Conservation (phyloP, 30 jellyfish, hydroid and myxozoan genomes). For the Nemopilema nomurai region DNA sequence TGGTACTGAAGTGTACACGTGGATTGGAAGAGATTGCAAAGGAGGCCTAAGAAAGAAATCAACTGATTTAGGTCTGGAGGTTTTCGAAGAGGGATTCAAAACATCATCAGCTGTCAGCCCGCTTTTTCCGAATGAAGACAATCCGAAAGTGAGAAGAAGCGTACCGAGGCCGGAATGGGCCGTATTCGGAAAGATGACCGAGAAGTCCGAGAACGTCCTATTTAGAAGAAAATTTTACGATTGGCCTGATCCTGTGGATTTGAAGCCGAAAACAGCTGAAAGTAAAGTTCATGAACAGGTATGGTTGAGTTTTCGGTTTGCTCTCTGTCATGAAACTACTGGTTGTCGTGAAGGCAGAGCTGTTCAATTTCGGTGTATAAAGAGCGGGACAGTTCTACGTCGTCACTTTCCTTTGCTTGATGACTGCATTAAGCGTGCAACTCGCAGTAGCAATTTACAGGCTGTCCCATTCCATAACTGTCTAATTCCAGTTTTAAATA, state of each 20-base stretch:
- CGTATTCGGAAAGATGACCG: constrained; percentile 92
- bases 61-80: constrained; percentile 78
- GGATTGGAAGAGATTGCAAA: constrained; percentile 91
- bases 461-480: too few relatives aligned
- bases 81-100: constrained; percentile 70
- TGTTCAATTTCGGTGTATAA: too few relatives aligned
- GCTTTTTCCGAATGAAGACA: constrained; percentile 64
- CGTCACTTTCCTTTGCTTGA: too few relatives aligned
- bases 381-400: too few relatives aligned
- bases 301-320: too few relatives aligned
- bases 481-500: too few relatives aligned
- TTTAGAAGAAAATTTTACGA: constrained; percentile 88
- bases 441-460: too few relatives aligned
- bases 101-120: constrained; percentile 81
- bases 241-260: constrained; percentile 99
- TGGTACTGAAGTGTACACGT: constrained; percentile 93
- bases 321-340: too few relatives aligned
- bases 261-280: constrained; percentile 78
- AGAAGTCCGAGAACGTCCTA: constrained; percentile 87
- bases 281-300: constrained; percentile 89
- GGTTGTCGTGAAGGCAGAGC: too few relatives aligned
- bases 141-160: constrained; percentile 37
- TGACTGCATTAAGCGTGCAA: too few relatives aligned
- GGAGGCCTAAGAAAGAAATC: constrained; percentile 77
- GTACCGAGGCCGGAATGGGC: constrained; percentile 89